Conservation (phyloP, 2,888 invertebrate genomes). For the Drosophila testacea region DNA sequence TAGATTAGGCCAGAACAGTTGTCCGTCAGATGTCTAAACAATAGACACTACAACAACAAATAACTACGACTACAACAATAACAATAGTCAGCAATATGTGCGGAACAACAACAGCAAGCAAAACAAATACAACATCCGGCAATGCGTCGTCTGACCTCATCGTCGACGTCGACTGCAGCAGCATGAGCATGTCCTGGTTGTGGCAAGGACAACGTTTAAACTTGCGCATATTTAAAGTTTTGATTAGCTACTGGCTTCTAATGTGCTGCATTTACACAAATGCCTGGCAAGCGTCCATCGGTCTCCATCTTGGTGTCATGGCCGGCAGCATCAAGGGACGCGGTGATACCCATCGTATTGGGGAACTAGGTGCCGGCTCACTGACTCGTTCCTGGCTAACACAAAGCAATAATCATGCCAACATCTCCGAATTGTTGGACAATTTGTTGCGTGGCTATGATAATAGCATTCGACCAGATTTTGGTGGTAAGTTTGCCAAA, state of each 20-base stretch:
- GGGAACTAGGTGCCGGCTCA: slow-evolving; percentile 51
- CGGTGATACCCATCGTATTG: slow-evolving; percentile 71
- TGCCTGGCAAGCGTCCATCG: slow-evolving; percentile 69
- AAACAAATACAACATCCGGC: slow-evolving; percentile 62
- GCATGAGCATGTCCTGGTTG: slow-evolving; percentile 35
- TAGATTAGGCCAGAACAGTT: slow-evolving; percentile 72
- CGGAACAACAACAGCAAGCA: slow-evolving; percentile 40
- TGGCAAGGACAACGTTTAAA: slow-evolving; percentile 67
- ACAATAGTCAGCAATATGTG: slow-evolving; percentile 64
- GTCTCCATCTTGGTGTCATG: slow-evolving; percentile 59
- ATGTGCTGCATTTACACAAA: slow-evolving; percentile 75
- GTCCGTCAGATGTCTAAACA: slow-evolving; percentile 68
- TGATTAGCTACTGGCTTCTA: slow-evolving; percentile 77
- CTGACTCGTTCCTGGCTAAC: slow-evolving; percentile 82
- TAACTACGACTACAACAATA: slow-evolving; percentile 35
- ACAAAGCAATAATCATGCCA: slow-evolving; percentile 90
- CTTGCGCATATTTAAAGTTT: slow-evolving; percentile 81
- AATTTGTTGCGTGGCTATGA: slow-evolving; percentile 92
- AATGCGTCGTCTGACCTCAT: slow-evolving; percentile 72
- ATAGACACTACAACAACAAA: slow-evolving; percentile 61
- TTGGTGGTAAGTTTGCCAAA: slow-evolving; percentile 88
- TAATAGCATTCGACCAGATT: slow-evolving; percentile 92
- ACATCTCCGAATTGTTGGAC: slow-evolving; percentile 91
- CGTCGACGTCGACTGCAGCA: slow-evolving; percentile 25
- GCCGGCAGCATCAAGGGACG: slow-evolving; percentile 79